Percentiles rank a stretch among this genome's conserved stretches.
phyloP scores from a whole-genome alignment of 2,888 invertebrate genomes.

The Parthenolecanium corni region DNA sequence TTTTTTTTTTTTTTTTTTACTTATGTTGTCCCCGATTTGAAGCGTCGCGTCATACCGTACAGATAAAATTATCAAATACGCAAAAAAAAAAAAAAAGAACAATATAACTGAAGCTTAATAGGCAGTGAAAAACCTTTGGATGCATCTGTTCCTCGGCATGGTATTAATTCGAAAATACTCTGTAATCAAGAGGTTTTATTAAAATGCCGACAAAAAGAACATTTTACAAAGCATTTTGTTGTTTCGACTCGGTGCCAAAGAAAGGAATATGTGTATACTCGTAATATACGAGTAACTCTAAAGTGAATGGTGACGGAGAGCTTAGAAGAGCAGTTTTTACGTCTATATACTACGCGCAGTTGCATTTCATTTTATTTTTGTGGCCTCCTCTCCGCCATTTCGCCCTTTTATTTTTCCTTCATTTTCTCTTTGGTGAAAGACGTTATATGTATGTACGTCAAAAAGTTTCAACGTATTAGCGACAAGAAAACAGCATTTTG shows the following conservation, averaged over 20 bases:
- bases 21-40: neutral
- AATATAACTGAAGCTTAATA: too few species aligned
- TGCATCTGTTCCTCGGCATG: neutral
- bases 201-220: constrained; percentile 12
- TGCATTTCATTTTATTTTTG: too few species aligned
- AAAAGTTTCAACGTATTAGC: too few species aligned
- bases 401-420: too few species aligned
- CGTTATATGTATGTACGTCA: too few species aligned
- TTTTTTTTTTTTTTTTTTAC: neutral
- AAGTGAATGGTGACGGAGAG: neutral
- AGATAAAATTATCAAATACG: neutral
- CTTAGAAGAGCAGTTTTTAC: neutral
- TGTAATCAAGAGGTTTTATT: constrained; percentile 14
- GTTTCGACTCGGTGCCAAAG: constrained; percentile 3
- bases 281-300: too few species aligned
- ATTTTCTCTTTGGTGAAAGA: too few species aligned
- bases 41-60: too few species aligned
- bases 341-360: neutral
- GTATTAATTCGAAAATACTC: constrained; percentile 19
- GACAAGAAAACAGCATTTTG: too few species aligned
- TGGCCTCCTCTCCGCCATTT: too few species aligned
- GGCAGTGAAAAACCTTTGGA: neutral
- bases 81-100: neutral
- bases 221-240: constrained; percentile 14
- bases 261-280: neutral